Evolutionary conservation across 2,888 invertebrate species (phyloP).

Genomic region (Sthenelais limicola): DNA sequence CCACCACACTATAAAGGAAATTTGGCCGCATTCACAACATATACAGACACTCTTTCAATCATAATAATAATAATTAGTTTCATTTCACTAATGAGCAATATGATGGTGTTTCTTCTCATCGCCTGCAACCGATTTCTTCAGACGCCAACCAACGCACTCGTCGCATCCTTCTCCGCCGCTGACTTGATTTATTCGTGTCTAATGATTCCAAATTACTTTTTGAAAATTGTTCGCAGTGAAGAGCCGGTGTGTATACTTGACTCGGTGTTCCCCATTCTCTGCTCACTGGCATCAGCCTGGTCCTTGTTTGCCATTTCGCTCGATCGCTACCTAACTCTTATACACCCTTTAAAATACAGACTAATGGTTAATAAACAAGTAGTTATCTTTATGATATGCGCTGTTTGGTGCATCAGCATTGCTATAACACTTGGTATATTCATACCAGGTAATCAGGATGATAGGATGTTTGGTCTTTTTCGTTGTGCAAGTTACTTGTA

Average conservation of each 20-base stretch:
- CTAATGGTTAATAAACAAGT: not conserved
- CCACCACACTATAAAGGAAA: too few species aligned
- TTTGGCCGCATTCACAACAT: too few species aligned
- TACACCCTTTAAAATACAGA: slow-evolving; percentile 4
- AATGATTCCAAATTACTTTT: slow-evolving; percentile 11
- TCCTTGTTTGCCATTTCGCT: slow-evolving; percentile 2
- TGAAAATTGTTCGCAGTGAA: not conserved
- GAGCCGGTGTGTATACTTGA: not conserved
- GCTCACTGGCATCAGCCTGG: slow-evolving; percentile 20
- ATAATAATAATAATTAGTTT: not conserved
- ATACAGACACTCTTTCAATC: too few species aligned
- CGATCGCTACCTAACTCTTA: slow-evolving; percentile 14
- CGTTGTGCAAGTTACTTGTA: not conserved
- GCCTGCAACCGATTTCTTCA: not conserved
- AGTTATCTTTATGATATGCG: not conserved
- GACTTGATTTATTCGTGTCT: not conserved
- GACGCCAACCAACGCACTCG: slow-evolving; percentile 10
- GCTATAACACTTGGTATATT: not conserved
- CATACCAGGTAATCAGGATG: not conserved
- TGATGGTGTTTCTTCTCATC: slow-evolving; percentile 20
- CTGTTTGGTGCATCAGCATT: not conserved
- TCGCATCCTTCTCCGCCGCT: slow-evolving; percentile 18
- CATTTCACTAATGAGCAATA: slow-evolving; percentile 1
- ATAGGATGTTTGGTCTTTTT: not conserved
- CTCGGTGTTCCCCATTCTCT: slow-evolving; percentile 5